Base-by-base conservation (phyloP, 2,888 invertebrate genomes). In the Drosophila mercatorum region DNA sequence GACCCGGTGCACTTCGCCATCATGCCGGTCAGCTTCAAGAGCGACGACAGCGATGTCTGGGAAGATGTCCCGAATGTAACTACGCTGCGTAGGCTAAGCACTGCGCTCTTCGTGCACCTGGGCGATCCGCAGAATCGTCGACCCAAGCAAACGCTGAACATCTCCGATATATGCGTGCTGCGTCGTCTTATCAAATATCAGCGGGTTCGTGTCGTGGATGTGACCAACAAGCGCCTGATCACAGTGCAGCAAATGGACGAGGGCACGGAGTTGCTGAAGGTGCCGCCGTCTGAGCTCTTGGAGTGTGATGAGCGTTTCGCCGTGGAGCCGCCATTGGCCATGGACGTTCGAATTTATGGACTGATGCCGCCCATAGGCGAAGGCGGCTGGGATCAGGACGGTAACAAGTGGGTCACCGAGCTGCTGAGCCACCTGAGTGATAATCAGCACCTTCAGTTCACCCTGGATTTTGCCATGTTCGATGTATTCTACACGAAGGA, bases 181-280 rank as follows among this genome's bases (percentile, higher is more conserved):
- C 31, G 31, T 0, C 56, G 60, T 0, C n/a, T 17, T 3, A 22
- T 5, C 0, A 38, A 34, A 0, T 68, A 62, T 28, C 67, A 77
- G 12, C 68, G 84, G 0, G 84, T 89, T 0, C 80, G 80, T 0
- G 44, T 89, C 6, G 47, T 82, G 5, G 72, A 84, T 12, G 17
- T 68, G 1, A 52, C 60, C 0, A n/a, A 65, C 2, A 22, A 26
- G 10, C 40, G 31, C 0, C 10, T n/a, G 2, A 22, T 79, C 1
- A 55, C 26, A 2, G 83, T 84, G 8, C 73, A 84, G 41, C 31
- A 55, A 2, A 68, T 89, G 82, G 83, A 84, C 26, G 72, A 72
- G 10, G 61, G 76, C 46, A 71, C 68, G 2, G 61, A 76, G 3
- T 11, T 57, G 28, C 2, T 84, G 3, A 47, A 46, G 22, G 55